phyloP scores from a whole-genome alignment of 1,140 invertebrate genomes.

The Luehdorfia chinensis region DNA sequence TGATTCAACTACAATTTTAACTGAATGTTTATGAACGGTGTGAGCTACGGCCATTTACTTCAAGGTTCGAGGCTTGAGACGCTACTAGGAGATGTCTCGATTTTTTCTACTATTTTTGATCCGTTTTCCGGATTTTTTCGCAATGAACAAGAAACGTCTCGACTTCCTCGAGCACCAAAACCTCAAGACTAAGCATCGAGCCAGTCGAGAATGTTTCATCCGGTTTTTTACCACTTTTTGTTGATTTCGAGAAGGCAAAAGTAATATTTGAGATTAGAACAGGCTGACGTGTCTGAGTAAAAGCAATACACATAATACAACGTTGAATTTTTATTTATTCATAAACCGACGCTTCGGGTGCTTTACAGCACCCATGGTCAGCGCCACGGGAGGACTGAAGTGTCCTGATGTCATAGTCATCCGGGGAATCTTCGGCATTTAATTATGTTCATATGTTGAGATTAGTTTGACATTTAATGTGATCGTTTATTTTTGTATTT shows the following conservation, averaged over 20 bases:
- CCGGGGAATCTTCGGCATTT: too few species aligned
- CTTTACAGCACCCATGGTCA: too few species aligned
- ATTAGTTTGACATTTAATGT: too few species aligned
- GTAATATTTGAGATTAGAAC: slow-evolving; percentile 18
- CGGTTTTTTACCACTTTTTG: slow-evolving; percentile 39
- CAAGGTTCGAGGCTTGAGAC: slow-evolving; percentile 66
- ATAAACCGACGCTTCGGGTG: too few species aligned
- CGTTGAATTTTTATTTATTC: too few species aligned
- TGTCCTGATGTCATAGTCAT: too few species aligned
- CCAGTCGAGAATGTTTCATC: not conserved
- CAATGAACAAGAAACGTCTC: slow-evolving; percentile 51
- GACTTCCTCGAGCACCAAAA: slow-evolving; percentile 42
- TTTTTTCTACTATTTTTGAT: slow-evolving; percentile 73
- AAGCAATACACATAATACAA: too few species aligned
- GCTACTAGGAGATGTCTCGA: slow-evolving; percentile 70
- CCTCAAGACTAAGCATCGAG: slow-evolving; percentile 23
- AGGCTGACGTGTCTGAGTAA: not conserved
- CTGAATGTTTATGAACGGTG: slow-evolving; percentile 43
- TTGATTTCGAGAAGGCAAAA: slow-evolving; percentile 23
- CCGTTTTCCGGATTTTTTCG: slow-evolving; percentile 50
- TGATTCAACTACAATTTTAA: too few species aligned
- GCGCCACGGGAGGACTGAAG: too few species aligned
- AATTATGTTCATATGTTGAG: too few species aligned
- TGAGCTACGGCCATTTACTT: slow-evolving; percentile 39
- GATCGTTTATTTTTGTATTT: too few species aligned